Conservation (phyloP, 1,140 invertebrate species). For the Brachionus calyciflorus region DNA sequence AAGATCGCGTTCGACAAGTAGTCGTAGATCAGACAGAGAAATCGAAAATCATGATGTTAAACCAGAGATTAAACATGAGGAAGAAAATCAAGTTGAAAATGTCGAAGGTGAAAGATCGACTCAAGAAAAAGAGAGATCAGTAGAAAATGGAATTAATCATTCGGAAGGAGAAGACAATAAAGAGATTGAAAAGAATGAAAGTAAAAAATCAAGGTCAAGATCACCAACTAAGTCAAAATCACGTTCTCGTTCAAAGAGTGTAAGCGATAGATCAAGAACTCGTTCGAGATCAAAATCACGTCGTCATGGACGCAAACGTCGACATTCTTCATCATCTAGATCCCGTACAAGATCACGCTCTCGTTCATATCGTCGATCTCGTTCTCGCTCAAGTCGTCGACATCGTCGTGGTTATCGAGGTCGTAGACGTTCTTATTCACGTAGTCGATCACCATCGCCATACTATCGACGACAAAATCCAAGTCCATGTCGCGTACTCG, state of each 20-base stretch:
- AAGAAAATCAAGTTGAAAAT: neutral
- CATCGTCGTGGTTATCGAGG: neutral
- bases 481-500: slow-evolving; percentile 79
- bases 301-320: neutral
- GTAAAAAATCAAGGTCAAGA: neutral
- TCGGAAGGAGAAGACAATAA: neutral
- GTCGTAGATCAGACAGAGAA: neutral
- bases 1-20: neutral
- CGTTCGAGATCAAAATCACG: neutral
- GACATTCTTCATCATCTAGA: slow-evolving; percentile 5
- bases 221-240: neutral
- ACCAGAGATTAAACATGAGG: neutral
- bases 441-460: neutral
- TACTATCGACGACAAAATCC: slow-evolving; percentile 68
- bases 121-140: neutral
- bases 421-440: neutral
- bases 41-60: neutral
- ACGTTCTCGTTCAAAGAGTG: neutral
- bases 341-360: neutral
- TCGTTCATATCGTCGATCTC: neutral
- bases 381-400: neutral
- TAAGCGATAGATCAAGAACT: neutral
- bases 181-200: neutral
- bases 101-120: neutral
- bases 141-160: neutral